Evolutionary conservation across 1,140 invertebrate species (phyloP).

Genomic region (Ceratina japonica): DNA sequence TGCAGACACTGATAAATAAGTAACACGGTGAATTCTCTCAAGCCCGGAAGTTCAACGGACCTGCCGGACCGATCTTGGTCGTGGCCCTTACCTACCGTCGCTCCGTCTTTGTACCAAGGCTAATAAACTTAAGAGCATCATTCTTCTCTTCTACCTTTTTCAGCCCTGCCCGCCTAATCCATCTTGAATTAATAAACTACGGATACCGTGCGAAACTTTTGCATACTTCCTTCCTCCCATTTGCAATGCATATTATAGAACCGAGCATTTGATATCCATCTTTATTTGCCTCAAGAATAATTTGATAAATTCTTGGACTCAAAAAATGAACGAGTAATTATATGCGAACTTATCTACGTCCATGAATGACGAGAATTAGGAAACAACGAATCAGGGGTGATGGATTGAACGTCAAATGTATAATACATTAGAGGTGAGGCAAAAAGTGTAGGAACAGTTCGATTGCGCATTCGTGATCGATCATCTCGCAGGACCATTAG

Average conservation of each 20-base stretch:
- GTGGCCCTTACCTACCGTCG: neutral
- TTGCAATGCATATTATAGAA: too few relatives aligned
- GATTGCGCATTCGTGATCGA: neutral
- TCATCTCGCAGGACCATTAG: neutral
- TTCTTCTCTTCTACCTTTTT: conserved; percentile 24
- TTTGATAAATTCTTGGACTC: too few relatives aligned
- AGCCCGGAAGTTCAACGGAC: conserved; percentile 54
- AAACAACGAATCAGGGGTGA: too few relatives aligned
- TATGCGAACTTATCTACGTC: too few relatives aligned
- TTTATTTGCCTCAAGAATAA: too few relatives aligned
- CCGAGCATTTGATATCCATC: too few relatives aligned
- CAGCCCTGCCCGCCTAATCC: neutral
- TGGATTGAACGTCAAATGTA: too few relatives aligned
- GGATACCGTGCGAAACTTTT: neutral
- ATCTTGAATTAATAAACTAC: conserved; percentile 29
- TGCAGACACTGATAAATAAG: conserved; percentile 59
- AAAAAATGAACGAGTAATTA: too few relatives aligned
- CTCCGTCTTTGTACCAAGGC: conserved; percentile 20
- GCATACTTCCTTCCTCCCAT: neutral
- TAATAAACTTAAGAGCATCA: conserved; percentile 59
- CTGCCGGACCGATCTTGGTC: neutral
- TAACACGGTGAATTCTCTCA: conserved; percentile 62
- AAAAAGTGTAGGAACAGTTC: neutral
- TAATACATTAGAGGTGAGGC: too few relatives aligned
- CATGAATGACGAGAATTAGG: neutral